Percentiles rank a stretch among this genome's conserved stretches.
phyloP scores from a whole-genome alignment of 2,797 vertebrate genomes.

The Sebastes melanostomus region DNA sequence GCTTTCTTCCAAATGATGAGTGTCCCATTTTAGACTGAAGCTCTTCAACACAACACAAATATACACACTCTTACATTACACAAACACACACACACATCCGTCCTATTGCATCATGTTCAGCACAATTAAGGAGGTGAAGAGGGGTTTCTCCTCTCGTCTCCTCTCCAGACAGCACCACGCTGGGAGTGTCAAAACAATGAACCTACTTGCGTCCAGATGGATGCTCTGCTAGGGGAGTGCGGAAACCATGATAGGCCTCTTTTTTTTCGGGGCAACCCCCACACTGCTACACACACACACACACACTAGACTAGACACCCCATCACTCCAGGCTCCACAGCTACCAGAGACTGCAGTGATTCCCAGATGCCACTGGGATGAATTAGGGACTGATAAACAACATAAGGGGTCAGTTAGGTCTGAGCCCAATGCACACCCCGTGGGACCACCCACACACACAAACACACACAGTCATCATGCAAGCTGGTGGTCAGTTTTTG shows the following conservation, averaged over 20 bases:
- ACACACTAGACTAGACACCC: conserved; percentile 14
- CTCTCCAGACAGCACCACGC: conserved; percentile 70
- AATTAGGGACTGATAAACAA: conserved; percentile 65
- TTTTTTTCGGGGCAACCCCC: conserved; percentile 30
- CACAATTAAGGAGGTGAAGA: conserved; percentile 12
- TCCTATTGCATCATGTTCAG: conserved; percentile 28
- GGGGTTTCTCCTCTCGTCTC: conserved; percentile 33
- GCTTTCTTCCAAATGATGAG: background rate
- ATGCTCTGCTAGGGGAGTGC: conserved; percentile 47
- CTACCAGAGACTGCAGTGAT: conserved; percentile 29
- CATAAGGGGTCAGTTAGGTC: conserved; percentile 59
- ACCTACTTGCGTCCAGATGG: conserved; percentile 73
- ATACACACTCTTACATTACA: background rate
- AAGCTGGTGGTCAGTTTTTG: conserved; percentile 11
- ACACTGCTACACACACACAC: conserved; percentile 1
- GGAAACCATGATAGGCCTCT: conserved; percentile 56
- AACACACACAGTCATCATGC: conserved; percentile 6
- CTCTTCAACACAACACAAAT: background rate
- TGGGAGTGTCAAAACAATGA: conserved; percentile 79
- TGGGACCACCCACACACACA: conserved; percentile 48
- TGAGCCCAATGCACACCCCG: conserved; percentile 28
- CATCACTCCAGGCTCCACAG: conserved; percentile 8
- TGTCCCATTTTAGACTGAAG: background rate
- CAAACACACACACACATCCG: background rate
- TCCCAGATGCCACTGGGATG: conserved; percentile 61